Evolutionary conservation across 2,888 invertebrate genomes (phyloP), one percentile per base, ranked within the genome.

Genomic region (Bursaphelenchus okinawaensis): DNA sequence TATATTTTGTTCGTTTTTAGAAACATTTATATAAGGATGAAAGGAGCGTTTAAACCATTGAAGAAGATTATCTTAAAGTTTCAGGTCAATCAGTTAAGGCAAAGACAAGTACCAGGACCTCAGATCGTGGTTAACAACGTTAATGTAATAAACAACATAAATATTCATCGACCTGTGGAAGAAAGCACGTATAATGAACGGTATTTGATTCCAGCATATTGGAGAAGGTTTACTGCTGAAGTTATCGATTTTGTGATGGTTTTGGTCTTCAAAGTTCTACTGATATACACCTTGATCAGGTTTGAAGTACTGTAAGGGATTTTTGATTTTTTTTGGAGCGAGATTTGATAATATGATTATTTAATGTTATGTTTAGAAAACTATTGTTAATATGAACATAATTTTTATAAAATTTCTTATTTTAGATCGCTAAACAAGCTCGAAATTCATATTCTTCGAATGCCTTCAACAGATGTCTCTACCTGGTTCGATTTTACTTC

Each of bases 381-480:
- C n/a, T n/a, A n/a, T n/a, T n/a, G n/a, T n/a, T n/a, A n/a, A n/a
- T n/a, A n/a, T n/a, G n/a, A n/a, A n/a, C n/a, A n/a, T n/a, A n/a
- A n/a, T n/a, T 26, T 20, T 27, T 19, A 0, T 9, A 4, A 0
- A 19, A 56, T 12, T 64, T 67, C 40, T 29, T 4, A 20, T 72
- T 79, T 69, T 68, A 81, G 81, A 19, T 80, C 82, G 52, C 31
- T 80, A 28, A 68, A 66, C 0, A 52, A 66, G 22, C 76, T 74
- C 52, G 78, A 78, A 28, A 40, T 16, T 40, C n/a, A 40, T 40
- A 40, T 40, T 40, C n/a, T 40, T 3, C n/a, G n/a, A n/a, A n/a
- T n/a, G n/a, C 40, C 40, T 16, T 16, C 40, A 40, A n/a, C 40
- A 16, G 40, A 40, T n/a, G 12, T 40, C 40, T 40, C 12, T n/a